Base-by-base conservation (phyloP, 1,140 invertebrate species). In the Drosophila lacteicornis region DNA sequence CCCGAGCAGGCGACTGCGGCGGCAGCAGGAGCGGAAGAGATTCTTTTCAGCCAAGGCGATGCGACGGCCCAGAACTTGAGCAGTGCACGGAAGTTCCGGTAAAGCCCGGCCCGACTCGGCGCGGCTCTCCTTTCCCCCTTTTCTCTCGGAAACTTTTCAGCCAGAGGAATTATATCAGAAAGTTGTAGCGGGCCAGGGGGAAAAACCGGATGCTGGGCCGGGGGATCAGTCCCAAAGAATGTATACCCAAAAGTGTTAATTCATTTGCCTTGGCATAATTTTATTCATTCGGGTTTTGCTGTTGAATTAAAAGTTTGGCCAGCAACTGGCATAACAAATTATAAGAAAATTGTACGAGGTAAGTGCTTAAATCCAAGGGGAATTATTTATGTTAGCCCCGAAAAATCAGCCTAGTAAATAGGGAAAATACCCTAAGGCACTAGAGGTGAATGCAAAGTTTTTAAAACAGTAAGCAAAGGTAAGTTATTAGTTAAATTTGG, bases 61-160 rank as follows among this genome's bases (percentile, higher is more conserved):
- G 84, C 75, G 60, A 73, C 83, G 71, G 80, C 78, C 66, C 80
- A 88, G 85, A 81, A 90, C 85, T 88, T 90, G 85, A 88, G 85
- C 85, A 77, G 55, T 59, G 80, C 82, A 88, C 84, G 84, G 84
- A 88, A 90, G 84, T 88, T 88, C 84, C 78, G 85, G 84, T 71
- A 59, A 55, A 79, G 62, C 66, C 70, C 59, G 65, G 60, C 15
- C 66, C 59, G 61, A 57, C 15, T 22, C 57, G 61, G 60, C 15
- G 1, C 33, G 9, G 33, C 33, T 19, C 58, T 36, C 33, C 12
- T 50, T 51, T 66, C 58, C 63, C 43, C 30, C 7, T 36, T 78
- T 42, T 58, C 49, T 27, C 62, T 30, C 25, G 38, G 6, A 45
- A 85, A 82, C 70, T 87, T 82, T 86, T 68, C 67, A 70, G 62